A percentile compares a stretch with the other conserved stretches of the same genome.
These are phyloP conservation scores for Byasa hedistus DNA, from an alignment of 2,888 invertebrate genomes.

Conservation along the genomic window DNA sequence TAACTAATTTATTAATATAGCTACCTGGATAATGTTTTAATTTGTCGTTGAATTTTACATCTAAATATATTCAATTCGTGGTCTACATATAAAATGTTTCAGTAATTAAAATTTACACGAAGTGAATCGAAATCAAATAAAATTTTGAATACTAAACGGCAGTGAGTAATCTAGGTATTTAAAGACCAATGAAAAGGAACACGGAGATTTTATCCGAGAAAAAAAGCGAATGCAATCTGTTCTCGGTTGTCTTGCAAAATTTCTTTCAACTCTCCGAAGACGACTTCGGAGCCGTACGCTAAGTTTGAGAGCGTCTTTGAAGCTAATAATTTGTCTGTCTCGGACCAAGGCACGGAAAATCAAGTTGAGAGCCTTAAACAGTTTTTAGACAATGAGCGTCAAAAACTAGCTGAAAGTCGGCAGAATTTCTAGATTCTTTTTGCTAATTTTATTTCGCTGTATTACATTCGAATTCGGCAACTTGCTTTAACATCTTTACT, in stretches of 20 bases:
- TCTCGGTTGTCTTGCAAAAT: conserved; percentile 58
- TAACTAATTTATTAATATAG: no score
- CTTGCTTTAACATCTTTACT: neutral
- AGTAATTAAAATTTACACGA: neutral
- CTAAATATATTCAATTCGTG: no score
- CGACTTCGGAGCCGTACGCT: conserved; percentile 39
- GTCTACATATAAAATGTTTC: no score
- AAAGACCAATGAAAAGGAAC: conserved; percentile 55
- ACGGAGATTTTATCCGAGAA: conserved; percentile 57
- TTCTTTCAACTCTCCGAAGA: conserved; percentile 54
- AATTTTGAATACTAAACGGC: conserved; percentile 28
- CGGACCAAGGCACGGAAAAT: conserved; percentile 43
- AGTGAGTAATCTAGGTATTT: conserved; percentile 40
- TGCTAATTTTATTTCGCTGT: neutral
- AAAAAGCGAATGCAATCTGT: conserved; percentile 55
- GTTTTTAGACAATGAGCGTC: conserved; percentile 36
- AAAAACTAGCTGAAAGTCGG: conserved; percentile 30
- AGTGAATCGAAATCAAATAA: neutral
- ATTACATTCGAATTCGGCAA: neutral
- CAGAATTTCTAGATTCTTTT: conserved; percentile 24
- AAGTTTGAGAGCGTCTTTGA: conserved; percentile 53
- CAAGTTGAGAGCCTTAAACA: conserved; percentile 33
- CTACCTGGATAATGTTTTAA: no score
- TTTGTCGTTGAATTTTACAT: no score
- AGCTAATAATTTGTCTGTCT: conserved; percentile 49